phyloP scores from a whole-genome alignment of 2,797 vertebrate genomes.

The Galaxias olidus region DNA sequence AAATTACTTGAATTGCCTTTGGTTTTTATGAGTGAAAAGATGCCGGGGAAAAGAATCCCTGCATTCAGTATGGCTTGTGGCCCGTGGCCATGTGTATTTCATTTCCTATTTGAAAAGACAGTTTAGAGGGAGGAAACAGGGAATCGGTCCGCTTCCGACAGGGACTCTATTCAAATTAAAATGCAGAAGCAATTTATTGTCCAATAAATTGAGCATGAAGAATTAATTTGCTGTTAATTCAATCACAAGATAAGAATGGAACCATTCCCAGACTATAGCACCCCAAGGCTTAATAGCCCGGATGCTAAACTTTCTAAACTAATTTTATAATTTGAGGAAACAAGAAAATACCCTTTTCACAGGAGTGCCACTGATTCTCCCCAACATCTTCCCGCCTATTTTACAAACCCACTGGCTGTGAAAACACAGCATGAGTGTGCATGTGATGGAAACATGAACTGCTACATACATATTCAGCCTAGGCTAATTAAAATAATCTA shows the following conservation, averaged over 20 bases:
- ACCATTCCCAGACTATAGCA: slow-evolving; percentile 46
- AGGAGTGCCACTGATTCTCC: slow-evolving; percentile 42
- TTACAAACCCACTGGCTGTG: not conserved
- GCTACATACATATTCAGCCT: no score
- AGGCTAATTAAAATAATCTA: no score
- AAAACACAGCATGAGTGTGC: no score
- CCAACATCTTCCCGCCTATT: slow-evolving; percentile 39
- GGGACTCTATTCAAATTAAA: slow-evolving; percentile 53
- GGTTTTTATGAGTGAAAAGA: slow-evolving; percentile 23
- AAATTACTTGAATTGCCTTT: slow-evolving; percentile 26
- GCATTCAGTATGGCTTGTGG: not conserved
- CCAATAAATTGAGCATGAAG: slow-evolving; percentile 69
- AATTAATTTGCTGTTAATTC: slow-evolving; percentile 65
- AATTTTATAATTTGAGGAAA: slow-evolving; percentile 55
- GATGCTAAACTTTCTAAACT: slow-evolving; percentile 41
- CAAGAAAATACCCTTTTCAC: slow-evolving; percentile 31
- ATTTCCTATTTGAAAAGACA: slow-evolving; percentile 36
- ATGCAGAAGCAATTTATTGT: slow-evolving; percentile 61
- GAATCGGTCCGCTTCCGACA: slow-evolving; percentile 22
- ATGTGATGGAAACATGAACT: no score
- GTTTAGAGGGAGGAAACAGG: slow-evolving; percentile 31
- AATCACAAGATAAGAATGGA: slow-evolving; percentile 48
- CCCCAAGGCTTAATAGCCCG: slow-evolving; percentile 50
- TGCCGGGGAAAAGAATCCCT: slow-evolving; percentile 23
- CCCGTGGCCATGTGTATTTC: no score